A percentile compares a stretch with the other conserved stretches of the same genome.
These are phyloP conservation scores for Mesorhabditis belari DNA, from an alignment of 2,888 invertebrate genomes.

Conservation along the genomic window DNA sequence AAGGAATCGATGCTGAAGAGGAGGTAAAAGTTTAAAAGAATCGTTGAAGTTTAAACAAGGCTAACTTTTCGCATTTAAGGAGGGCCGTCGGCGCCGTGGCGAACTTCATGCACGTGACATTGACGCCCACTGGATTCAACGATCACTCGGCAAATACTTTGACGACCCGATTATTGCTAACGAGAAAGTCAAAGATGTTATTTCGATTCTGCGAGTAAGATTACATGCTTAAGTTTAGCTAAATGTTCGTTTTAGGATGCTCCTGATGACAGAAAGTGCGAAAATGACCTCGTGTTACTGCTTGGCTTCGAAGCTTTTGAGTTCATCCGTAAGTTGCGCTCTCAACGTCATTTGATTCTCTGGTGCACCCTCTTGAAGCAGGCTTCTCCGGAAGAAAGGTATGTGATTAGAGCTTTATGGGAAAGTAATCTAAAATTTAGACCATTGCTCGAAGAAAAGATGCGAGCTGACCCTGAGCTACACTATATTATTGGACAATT, in stretches of 20 bases:
- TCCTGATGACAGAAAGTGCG: constrained; percentile 89
- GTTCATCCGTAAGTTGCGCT: constrained; percentile 86
- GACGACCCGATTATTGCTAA: constrained; percentile 94
- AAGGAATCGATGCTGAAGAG: constrained; percentile 25
- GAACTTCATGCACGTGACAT: constrained; percentile 81
- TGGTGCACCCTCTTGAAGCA: constrained; percentile 92
- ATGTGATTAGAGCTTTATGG: constrained; percentile 61
- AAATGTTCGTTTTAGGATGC: constrained; percentile 62
- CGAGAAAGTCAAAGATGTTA: constrained; percentile 71
- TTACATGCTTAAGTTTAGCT: constrained; percentile 33
- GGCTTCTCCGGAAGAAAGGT: constrained; percentile 80
- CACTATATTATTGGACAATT: constrained; percentile 77
- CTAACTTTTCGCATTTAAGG: too few relatives aligned
- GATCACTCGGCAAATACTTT: constrained; percentile 84
- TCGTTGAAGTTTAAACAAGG: too few relatives aligned
- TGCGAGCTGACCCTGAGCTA: constrained; percentile 75
- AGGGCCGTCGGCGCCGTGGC: constrained; percentile 15
- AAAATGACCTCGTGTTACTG: constrained; percentile 85
- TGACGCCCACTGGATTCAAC: constrained; percentile 97
- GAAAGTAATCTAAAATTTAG: constrained; percentile 15
- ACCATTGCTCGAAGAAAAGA: constrained; percentile 69
- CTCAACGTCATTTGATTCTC: constrained; percentile 68
- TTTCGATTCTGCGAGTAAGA: constrained; percentile 71
- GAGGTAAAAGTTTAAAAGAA: constrained; percentile 4
- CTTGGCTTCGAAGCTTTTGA: constrained; percentile 88